Evolutionary conservation across 2,113 vertebrate genomes (phyloP).

Genomic region (Alexandromys fortis): DNA sequence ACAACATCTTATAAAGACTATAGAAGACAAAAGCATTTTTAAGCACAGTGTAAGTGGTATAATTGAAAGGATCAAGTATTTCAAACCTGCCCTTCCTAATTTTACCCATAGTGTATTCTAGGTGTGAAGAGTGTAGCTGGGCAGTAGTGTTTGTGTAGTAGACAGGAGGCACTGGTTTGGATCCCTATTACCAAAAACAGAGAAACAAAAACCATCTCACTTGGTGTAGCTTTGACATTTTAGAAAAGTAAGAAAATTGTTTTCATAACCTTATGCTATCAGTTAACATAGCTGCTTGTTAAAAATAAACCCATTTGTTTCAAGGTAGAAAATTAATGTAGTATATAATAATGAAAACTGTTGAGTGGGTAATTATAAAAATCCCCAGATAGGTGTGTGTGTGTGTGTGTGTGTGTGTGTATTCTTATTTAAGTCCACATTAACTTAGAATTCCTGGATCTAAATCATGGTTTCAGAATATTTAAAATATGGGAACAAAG

Average conservation of each 20-base stretch:
- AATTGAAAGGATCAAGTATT: slow-evolving; percentile 76
- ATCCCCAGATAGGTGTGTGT: slow-evolving; percentile 62
- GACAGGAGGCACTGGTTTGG: not conserved
- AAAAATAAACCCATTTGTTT: slow-evolving; percentile 79
- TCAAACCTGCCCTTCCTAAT: slow-evolving; percentile 83
- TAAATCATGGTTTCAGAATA: slow-evolving; percentile 81
- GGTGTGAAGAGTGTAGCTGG: not conserved
- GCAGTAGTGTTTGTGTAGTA: not conserved
- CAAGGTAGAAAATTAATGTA: slow-evolving; percentile 80
- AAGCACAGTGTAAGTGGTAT: slow-evolving; percentile 81
- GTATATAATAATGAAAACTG: slow-evolving; percentile 81
- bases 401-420: slow-evolving; percentile 51
- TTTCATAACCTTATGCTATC: slow-evolving; percentile 80
- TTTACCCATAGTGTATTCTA: slow-evolving; percentile 75
- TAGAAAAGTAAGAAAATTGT: slow-evolving; percentile 84
- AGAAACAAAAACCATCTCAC: not conserved
- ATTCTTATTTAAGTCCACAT: slow-evolving; percentile 67
- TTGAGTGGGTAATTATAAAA: slow-evolving; percentile 79
- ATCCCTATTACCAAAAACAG: not conserved
- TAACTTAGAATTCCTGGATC: slow-evolving; percentile 80
- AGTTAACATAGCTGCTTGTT: slow-evolving; percentile 81
- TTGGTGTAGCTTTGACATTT: slow-evolving; percentile 76
- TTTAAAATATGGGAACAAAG: slow-evolving; percentile 83
- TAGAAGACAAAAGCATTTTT: slow-evolving; percentile 73
- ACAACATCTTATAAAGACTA: slow-evolving; percentile 69